Base-by-base conservation (phyloP, 2,888 invertebrate genomes). In the Onthophagus sagittarius region DNA sequence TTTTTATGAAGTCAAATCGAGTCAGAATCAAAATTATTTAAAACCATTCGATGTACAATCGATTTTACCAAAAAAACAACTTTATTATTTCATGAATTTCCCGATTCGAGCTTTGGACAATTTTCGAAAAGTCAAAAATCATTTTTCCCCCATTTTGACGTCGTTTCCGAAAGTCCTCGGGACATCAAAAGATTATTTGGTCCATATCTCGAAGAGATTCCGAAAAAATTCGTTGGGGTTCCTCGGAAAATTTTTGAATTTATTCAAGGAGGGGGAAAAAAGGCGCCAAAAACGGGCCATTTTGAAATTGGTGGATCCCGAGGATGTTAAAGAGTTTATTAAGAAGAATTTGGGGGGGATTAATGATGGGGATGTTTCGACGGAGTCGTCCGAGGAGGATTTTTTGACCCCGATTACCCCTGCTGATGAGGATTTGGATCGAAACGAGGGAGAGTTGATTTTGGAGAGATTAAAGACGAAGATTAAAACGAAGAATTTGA, bases 131-230 rank as follows among this genome's bases (percentile, higher is more conserved):
- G 67, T 83, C 4, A 79, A 79, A 31, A 77, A 81, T 62, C 81
- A 83, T 15, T 75, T 81, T 0, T 76, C 76, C 15, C 84, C 84
- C 7, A 79, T 84, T 4, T 77, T 84, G 13, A 78, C 79, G 11
- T 78, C 82, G 9, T 76, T 84, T 5, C 84, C 85, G 0, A 80
- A 80, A 73, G 78, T 84, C 62, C 75, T 84, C 0, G 74, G 78
- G 0, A 81, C 79, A 0, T 83, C 84, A 0, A 82, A 80, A 62
- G 80, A 77, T 32, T 84, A 83, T 70, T 78, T 85, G 53, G 76
- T 76, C 53, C 79, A 84, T 72, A 82, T 85, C 71, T 81, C 83
- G 0, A 79, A 78, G 70, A 80, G 83, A 67, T 80, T 85, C n/a
- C n/a, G n/a, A n/a, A n/a, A n/a, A n/a, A n/a, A n/a, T n/a, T n/a